These are phyloP conservation scores for Phalangium opilio DNA, from an alignment of 2,888 invertebrate genomes.

Conservation along the genomic window DNA sequence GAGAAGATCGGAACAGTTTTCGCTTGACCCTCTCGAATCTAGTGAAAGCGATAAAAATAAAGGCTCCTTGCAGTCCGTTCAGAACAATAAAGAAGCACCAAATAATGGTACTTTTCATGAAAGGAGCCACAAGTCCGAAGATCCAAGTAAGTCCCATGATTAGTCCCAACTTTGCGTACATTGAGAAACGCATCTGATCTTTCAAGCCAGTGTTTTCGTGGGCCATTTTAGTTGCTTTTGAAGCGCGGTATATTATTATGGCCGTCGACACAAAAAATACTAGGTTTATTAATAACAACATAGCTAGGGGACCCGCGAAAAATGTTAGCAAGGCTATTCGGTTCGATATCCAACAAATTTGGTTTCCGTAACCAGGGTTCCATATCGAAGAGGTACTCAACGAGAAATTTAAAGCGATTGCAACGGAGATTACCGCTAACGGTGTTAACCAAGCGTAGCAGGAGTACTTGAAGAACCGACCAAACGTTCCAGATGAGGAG, in stretches of 20 bases:
- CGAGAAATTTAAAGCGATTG: not conserved
- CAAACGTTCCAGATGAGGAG: not conserved
- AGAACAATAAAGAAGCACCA: conserved; percentile 31
- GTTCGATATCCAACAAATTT: conserved; percentile 25
- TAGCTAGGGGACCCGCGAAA: conserved; percentile 31
- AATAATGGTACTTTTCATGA: conserved; percentile 25
- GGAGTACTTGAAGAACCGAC: conserved; percentile 5
- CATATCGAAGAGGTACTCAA: conserved; percentile 2
- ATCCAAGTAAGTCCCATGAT: conserved; percentile 37
- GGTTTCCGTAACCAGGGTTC: conserved; percentile 24
- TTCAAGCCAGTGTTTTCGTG: conserved; percentile 1
- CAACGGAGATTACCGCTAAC: not conserved
- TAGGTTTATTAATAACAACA: conserved; percentile 30
- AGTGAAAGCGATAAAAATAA: conserved; percentile 12
- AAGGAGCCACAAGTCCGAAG: conserved; percentile 32
- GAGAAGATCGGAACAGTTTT: not conserved
- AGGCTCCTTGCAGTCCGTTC: conserved; percentile 11
- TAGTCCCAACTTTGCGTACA: conserved; percentile 30
- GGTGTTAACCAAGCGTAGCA: conserved; percentile 9
- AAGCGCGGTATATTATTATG: conserved; percentile 19
- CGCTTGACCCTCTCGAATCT: not conserved
- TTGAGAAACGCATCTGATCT: conserved; percentile 22
- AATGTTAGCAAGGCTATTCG: conserved; percentile 28
- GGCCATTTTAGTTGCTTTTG: conserved; percentile 3
- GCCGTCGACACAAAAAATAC: conserved; percentile 30